Evolutionary conservation across 1,140 invertebrate species (phyloP).

Genomic region (Orius insidiosus): DNA sequence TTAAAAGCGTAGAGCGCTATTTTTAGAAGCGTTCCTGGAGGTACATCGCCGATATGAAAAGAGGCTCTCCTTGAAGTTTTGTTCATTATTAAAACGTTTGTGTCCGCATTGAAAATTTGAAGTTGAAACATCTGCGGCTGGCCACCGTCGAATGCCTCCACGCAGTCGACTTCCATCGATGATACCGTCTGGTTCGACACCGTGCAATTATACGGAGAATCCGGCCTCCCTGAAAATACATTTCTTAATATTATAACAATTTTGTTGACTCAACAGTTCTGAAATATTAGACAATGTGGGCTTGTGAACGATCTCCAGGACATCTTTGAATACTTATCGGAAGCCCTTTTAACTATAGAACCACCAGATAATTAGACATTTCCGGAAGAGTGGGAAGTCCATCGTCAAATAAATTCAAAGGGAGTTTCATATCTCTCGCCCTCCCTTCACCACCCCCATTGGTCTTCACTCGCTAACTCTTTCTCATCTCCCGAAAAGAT

Average conservation of each 20-base stretch:
- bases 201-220: conserved; percentile 61
- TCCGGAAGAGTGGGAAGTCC: too few relatives aligned
- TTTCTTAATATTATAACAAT: not conserved
- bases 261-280: not conserved
- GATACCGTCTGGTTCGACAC: conserved; percentile 59
- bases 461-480: too few relatives aligned
- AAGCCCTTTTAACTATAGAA: too few relatives aligned
- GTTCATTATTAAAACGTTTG: conserved; percentile 41
- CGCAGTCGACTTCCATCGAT: conserved; percentile 56
- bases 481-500: too few relatives aligned
- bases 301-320: too few relatives aligned
- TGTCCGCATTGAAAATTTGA: conserved; percentile 53
- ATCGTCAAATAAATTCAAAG: too few relatives aligned
- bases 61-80: conserved; percentile 44
- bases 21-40: conserved; percentile 45
- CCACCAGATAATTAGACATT: too few relatives aligned
- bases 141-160: conserved; percentile 64
- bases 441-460: too few relatives aligned
- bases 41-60: conserved; percentile 47
- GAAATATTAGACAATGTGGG: not conserved
- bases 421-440: too few relatives aligned
- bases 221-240: conserved; percentile 39
- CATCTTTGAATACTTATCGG: too few relatives aligned
- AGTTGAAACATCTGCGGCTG: conserved; percentile 49
- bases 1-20: conserved; percentile 65